A percentile compares a stretch with the other conserved stretches of the same genome.
phyloP scores from a whole-genome alignment of 2,888 invertebrate genomes.

The Sycophila texana region DNA sequence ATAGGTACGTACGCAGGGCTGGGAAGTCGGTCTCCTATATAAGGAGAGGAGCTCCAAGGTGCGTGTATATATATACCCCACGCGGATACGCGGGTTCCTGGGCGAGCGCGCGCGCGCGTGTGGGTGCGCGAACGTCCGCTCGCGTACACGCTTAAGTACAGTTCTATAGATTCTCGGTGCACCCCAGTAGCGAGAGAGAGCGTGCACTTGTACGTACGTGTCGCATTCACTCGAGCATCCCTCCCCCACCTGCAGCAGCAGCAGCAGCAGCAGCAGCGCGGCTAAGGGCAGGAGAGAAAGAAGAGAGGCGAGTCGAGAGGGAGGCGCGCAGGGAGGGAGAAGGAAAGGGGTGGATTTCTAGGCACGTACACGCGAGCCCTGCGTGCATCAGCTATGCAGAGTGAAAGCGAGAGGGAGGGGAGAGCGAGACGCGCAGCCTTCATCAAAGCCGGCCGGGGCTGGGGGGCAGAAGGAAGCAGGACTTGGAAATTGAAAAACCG shows the following conservation, averaged over 20 bases:
- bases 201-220: conserved; percentile 71
- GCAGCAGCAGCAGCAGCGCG: conserved; percentile 9
- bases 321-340: conserved; percentile 43
- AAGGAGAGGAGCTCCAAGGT: background rate
- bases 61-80: background rate
- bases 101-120: conserved; percentile 43
- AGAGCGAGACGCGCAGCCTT: conserved; percentile 35
- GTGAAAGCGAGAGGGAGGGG: conserved; percentile 20
- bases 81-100: background rate
- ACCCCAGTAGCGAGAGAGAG: conserved; percentile 51
- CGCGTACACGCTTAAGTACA: conserved; percentile 58
- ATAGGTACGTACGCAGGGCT: no score
- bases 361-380: conserved; percentile 64
- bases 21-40: conserved; percentile 8
- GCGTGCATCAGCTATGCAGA: conserved; percentile 46
- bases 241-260: conserved; percentile 59
- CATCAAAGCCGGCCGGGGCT: conserved; percentile 29
- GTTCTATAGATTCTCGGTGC: conserved; percentile 62
- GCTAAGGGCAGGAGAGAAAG: conserved; percentile 37
- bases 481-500: conserved; percentile 50
- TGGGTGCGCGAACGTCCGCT: conserved; percentile 13
- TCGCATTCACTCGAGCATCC: conserved; percentile 68
- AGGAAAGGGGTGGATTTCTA: conserved; percentile 67
- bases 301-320: background rate
- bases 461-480: conserved; percentile 16